Conservation (phyloP, 2,888 invertebrate genomes). For the Ligdia adustata region DNA sequence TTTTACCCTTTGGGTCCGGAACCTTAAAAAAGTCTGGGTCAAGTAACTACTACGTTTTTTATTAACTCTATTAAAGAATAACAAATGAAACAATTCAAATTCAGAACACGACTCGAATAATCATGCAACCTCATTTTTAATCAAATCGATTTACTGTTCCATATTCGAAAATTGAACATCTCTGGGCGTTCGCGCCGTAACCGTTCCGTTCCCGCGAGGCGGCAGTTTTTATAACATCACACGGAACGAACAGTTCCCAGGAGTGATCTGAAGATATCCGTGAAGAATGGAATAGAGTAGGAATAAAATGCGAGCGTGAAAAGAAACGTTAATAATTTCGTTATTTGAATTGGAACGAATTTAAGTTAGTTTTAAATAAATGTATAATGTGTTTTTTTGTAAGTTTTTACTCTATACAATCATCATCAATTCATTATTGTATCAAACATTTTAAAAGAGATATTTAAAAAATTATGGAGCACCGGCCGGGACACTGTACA, state of each 20-base stretch:
- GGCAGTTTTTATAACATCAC: slow-evolving; percentile 54
- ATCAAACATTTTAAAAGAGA: too few relatives aligned
- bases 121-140: slow-evolving; percentile 23
- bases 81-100: slow-evolving; percentile 9
- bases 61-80: neutral
- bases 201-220: slow-evolving; percentile 46
- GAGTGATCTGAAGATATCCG: slow-evolving; percentile 50
- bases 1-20: too few relatives aligned
- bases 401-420: too few relatives aligned
- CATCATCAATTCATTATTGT: too few relatives aligned
- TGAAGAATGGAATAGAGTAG: slow-evolving; percentile 54
- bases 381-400: too few relatives aligned
- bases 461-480: too few relatives aligned
- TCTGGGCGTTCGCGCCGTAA: slow-evolving; percentile 16
- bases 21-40: too few relatives aligned
- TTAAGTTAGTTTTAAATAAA: slow-evolving; percentile 24
- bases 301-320: slow-evolving; percentile 32
- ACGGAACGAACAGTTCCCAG: slow-evolving; percentile 52
- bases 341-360: slow-evolving; percentile 27
- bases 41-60: too few relatives aligned
- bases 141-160: slow-evolving; percentile 23
- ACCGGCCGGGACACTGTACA: too few relatives aligned
- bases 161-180: slow-evolving; percentile 25
- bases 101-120: slow-evolving; percentile 24
- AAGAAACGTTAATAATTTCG: slow-evolving; percentile 34